Percentiles rank a stretch among this genome's conserved stretches.
Conservation (phyloP, 1,140 invertebrate genomes). For the Drosophila ambigua region DNA sequence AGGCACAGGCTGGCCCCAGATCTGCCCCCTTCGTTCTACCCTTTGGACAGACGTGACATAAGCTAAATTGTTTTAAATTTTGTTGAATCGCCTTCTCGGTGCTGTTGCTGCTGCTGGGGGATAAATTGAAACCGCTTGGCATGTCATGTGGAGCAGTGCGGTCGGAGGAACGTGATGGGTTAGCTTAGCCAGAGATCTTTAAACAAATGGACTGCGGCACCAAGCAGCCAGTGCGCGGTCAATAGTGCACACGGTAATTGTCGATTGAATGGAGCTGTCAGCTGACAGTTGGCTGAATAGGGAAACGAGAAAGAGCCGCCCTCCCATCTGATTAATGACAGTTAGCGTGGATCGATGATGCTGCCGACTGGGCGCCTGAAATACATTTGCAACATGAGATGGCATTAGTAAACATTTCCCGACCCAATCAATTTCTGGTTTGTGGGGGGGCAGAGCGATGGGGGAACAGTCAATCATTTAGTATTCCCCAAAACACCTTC, state of each 20-base stretch:
- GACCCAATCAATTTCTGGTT: background rate
- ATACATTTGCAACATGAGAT: constrained; percentile 20
- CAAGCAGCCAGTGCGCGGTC: constrained; percentile 34
- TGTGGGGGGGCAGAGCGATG: background rate
- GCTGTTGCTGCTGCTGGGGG: constrained; percentile 4
- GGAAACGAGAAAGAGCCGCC: background rate
- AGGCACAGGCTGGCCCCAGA: background rate
- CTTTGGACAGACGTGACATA: constrained; percentile 63
- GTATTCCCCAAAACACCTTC: too few species aligned
- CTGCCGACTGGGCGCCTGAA: constrained; percentile 9
- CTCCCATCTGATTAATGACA: constrained; percentile 67
- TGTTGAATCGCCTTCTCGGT: constrained; percentile 60
- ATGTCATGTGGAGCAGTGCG: constrained; percentile 27
- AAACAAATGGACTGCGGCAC: constrained; percentile 4
- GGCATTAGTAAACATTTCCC: constrained; percentile 24
- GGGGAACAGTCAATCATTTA: too few species aligned
- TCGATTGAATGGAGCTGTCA: constrained; percentile 64
- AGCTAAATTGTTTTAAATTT: constrained; percentile 80
- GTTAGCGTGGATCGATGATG: constrained; percentile 59
- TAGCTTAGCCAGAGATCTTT: constrained; percentile 40
- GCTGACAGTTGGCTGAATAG: constrained; percentile 23
- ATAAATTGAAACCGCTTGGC: constrained; percentile 58
- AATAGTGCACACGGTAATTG: constrained; percentile 69
- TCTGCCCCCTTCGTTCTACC: background rate
- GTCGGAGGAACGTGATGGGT: background rate